Evolutionary conservation across 2,113 vertebrate genomes (phyloP), one percentile per base, ranked within the genome.

Genomic region (Aspidoscelis tigris): DNA sequence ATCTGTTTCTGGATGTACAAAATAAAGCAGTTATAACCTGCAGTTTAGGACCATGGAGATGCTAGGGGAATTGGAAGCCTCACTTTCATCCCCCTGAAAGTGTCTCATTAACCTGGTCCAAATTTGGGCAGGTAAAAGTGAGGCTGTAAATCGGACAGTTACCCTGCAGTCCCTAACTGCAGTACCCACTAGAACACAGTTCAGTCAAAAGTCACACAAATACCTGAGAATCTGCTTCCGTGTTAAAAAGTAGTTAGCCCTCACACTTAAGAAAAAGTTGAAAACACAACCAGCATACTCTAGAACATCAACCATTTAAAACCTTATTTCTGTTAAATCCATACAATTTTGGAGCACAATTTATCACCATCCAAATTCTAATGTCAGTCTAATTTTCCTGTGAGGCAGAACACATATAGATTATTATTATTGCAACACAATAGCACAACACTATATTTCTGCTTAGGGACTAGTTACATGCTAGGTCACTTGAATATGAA

Each of bases 201-300:
- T 74, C 43, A 73, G 69, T 70, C 69, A 43, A 73, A 66, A 79
- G n/a, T 79, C n/a, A 74, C 81, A 82, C 58, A 82, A 75, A 82
- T 82, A 82, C 83, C 83, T 85, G 83, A 85, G 83, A 84, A 39
- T 82, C 81, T 66, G 69, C 74, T 85, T 85, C 43, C 70, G 73
- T 21, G 53, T 85, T 85, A 66, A 85, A 73, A 84, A 66, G 61
- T 50, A 20, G 73, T 80, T 80, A 85, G 78, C 58, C 58, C 77
- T 85, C 77, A 74, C 77, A 80, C 43, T 50, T 66, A 71, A 65
- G 53, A 85, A 21, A 80, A 73, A 85, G 47, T 39, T 78, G 33
- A 84, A 78, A 65, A 80, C 21, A 39, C 73, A 55, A 78, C 20
- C 58, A 66, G 70, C n/a, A 6, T 85, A 80, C 44, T 66, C 70